These are phyloP conservation scores for Troides helena DNA, from an alignment of 2,888 invertebrate genomes.

Conservation along the genomic window DNA sequence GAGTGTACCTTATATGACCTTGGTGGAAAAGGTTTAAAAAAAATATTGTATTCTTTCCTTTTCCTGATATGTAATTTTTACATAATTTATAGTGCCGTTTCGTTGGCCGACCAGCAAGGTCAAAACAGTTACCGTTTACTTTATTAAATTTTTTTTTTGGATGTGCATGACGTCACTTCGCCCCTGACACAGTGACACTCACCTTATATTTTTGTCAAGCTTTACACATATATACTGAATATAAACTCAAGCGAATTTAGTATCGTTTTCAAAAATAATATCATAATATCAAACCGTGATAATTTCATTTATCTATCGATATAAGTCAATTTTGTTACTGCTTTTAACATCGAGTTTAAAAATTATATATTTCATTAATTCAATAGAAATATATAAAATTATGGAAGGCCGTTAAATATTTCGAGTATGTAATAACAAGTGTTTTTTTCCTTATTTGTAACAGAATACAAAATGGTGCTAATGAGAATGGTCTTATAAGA, in stretches of 20 bases:
- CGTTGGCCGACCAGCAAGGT: background rate
- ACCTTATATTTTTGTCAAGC: background rate
- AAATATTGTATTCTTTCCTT: too few species aligned
- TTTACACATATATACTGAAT: background rate
- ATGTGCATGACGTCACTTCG: background rate
- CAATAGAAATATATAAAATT: too few species aligned
- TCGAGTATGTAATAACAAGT: background rate
- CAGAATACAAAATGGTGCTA: background rate
- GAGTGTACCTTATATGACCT: too few species aligned
- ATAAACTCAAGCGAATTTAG: background rate
- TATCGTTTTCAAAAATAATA: too few species aligned
- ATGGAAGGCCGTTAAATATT: background rate
- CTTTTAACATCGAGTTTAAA: background rate
- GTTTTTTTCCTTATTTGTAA: background rate
- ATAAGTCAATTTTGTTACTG: too few species aligned
- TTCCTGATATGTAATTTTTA: too few species aligned
- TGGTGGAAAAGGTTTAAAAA: too few species aligned
- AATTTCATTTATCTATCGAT: too few species aligned
- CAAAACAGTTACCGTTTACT: background rate
- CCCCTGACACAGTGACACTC: background rate
- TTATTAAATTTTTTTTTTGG: conserved; percentile 1
- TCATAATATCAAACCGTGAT: too few species aligned
- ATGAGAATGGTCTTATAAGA: background rate
- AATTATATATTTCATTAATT: background rate
- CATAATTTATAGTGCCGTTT: background rate